phyloP scores from a whole-genome alignment of 2,797 vertebrate genomes.

The Takifugu ocellatus region DNA sequence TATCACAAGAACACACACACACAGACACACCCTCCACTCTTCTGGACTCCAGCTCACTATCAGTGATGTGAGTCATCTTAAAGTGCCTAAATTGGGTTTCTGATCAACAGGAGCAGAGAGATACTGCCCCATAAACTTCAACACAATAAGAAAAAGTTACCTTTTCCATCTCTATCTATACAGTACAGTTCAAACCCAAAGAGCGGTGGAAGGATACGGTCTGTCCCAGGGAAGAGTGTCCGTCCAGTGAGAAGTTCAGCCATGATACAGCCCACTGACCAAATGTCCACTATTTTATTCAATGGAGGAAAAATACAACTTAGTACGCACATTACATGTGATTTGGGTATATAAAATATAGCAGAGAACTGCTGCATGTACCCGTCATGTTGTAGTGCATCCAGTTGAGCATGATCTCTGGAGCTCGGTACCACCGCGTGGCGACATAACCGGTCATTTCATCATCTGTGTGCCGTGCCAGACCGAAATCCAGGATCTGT shows the following conservation, averaged over 20 bases:
- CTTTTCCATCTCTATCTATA: too few species aligned
- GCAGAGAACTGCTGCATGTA: conserved; percentile 28
- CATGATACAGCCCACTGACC: conserved; percentile 99
- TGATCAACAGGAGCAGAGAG: too few species aligned
- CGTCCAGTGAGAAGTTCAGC: conserved; percentile 96
- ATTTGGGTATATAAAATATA: background rate
- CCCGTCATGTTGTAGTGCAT: conserved; percentile 99
- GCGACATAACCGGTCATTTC: conserved; percentile 99
- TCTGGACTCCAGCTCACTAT: conserved; percentile 25
- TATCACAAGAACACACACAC: conserved; percentile 9
- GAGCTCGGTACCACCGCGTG: conserved; percentile 95
- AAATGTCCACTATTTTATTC: conserved; percentile 90
- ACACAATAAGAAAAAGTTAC: too few species aligned
- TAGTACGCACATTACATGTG: background rate
- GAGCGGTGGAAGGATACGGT: conserved; percentile 93
- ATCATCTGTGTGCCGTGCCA: conserved; percentile 95
- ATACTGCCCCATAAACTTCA: too few species aligned
- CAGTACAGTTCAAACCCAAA: too few species aligned
- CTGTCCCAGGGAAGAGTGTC: conserved; percentile 95
- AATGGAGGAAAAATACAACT: conserved; percentile 8
- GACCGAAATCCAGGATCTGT: conserved; percentile 96
- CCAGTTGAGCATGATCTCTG: conserved; percentile 99
- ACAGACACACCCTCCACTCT: conserved; percentile 1
- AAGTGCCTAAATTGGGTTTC: background rate
- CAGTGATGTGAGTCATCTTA: conserved; percentile 5